Conservation (phyloP, 2,113 vertebrate genomes). For the Morphnarchus princeps region DNA sequence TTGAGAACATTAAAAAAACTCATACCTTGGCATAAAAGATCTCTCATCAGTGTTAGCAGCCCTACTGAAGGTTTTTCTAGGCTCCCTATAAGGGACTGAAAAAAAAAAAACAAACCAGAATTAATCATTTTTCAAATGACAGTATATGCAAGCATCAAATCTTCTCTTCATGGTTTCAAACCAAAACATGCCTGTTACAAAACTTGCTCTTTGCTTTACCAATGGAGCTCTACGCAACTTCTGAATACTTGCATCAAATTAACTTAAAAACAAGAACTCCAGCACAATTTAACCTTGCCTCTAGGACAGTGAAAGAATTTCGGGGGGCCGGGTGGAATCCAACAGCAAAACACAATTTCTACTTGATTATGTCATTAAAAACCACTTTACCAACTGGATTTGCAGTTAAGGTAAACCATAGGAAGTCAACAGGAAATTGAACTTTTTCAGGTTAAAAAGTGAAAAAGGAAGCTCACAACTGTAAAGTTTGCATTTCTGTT, state of each 20-base stretch:
- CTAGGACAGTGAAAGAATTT: not conserved
- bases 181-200: not conserved
- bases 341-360: not conserved
- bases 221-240: not conserved
- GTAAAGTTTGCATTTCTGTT: not conserved
- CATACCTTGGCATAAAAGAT: slow-evolving; percentile 72
- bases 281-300: not conserved
- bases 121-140: not conserved
- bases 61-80: slow-evolving; percentile 17
- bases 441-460: not conserved
- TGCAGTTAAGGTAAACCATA: not conserved
- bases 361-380: not conserved
- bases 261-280: not conserved
- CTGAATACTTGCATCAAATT: not conserved
- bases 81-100: slow-evolving; percentile 10
- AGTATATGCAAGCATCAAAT: not conserved
- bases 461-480: not conserved
- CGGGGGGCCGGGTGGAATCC: not conserved
- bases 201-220: not conserved
- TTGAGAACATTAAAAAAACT: not conserved
- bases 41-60: slow-evolving; percentile 68
- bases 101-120: not conserved
- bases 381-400: not conserved
- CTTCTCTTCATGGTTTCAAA: not conserved
- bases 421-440: not conserved